Conservation (phyloP, 2,888 invertebrate genomes). For the Chymomyza caudatula region DNA sequence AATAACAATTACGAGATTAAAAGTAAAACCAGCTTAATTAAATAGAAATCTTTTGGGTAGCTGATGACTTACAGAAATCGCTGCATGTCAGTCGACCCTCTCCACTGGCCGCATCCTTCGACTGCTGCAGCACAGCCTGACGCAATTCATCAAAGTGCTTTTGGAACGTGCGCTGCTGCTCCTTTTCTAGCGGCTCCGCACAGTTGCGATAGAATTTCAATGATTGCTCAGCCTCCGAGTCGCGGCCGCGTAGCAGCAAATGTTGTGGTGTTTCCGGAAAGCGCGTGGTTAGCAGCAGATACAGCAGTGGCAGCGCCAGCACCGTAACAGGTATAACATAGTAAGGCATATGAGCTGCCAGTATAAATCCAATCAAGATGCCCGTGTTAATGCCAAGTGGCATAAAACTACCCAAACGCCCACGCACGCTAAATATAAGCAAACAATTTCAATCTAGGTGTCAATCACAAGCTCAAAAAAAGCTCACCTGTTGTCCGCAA, state of each 20-base stretch:
- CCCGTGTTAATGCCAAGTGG: constrained; percentile 56
- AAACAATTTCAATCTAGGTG: background rate
- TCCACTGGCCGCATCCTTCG: constrained; percentile 16
- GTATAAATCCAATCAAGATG: constrained; percentile 53
- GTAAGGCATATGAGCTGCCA: constrained; percentile 58
- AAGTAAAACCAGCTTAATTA: background rate
- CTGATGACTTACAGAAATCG: constrained; percentile 59
- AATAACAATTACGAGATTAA: background rate
- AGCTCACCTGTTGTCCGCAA: constrained; percentile 73
- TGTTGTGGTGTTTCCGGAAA: constrained; percentile 68
- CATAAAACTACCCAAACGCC: constrained; percentile 68
- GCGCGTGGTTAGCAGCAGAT: constrained; percentile 37
- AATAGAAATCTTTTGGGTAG: background rate
- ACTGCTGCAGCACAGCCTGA: constrained; percentile 33
- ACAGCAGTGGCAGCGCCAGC: constrained; percentile 53
- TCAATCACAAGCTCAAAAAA: background rate
- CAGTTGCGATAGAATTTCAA: constrained; percentile 59
- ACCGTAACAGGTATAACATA: constrained; percentile 54
- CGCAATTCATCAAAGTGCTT: constrained; percentile 45
- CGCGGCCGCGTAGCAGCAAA: constrained; percentile 45
- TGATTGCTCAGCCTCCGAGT: constrained; percentile 51
- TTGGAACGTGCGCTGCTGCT: constrained; percentile 48
- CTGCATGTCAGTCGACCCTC: constrained; percentile 11
- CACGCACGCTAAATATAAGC: constrained; percentile 62
- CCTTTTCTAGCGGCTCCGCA: constrained; percentile 34